Base-by-base conservation (phyloP, 2,888 invertebrate genomes). In the Lepidocyrtoides sp. region DNA sequence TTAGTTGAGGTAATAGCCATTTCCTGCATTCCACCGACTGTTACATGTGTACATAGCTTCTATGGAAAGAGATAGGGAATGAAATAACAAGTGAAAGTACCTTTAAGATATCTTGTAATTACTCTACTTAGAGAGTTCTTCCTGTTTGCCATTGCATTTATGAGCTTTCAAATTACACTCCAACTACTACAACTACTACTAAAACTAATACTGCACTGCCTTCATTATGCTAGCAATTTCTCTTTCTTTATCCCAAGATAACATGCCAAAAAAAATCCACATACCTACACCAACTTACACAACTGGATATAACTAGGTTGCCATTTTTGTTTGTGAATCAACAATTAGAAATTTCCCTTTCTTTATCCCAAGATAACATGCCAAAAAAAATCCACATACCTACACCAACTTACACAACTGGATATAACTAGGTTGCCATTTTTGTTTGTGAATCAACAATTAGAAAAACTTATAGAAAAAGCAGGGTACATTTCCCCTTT, bases 101-200 rank as follows among this genome's bases (percentile, higher is more conserved):
- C 54, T 66, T 72, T 72, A 41, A 3, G 12, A 72, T 23, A 44
- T 12, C 44, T 2, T 83, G 51, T 83, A 83, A 83, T 66, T 83
- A 83, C 66, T 83, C 48, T 66, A 51, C 66, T 83, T 51, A 32
- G 66, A 51, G 66, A 20, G 51, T 23, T 12, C 20, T 7, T 36
- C n/a, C 20, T 63, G 23, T 63, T 41, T 63, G 23, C 12, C 44
- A 20, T 72, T 72, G 44, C 44, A 44, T 72, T 82, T 82, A 63
- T 82, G 44, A 44, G 82, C 82, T 63, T 60, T 41, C 23, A 82
- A 82, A 63, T 63, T 63, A 82, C 63, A 63, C 36, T 72, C 29
- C 20, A 4, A 69, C 69, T 14, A 32, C 66, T 32, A 36, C 32
- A 63, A 8, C 32, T n/a, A n/a, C n/a, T n/a, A n/a, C n/a, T n/a